Base-by-base conservation (phyloP, 2,113 vertebrate genomes). In the Orycteropus afer region DNA sequence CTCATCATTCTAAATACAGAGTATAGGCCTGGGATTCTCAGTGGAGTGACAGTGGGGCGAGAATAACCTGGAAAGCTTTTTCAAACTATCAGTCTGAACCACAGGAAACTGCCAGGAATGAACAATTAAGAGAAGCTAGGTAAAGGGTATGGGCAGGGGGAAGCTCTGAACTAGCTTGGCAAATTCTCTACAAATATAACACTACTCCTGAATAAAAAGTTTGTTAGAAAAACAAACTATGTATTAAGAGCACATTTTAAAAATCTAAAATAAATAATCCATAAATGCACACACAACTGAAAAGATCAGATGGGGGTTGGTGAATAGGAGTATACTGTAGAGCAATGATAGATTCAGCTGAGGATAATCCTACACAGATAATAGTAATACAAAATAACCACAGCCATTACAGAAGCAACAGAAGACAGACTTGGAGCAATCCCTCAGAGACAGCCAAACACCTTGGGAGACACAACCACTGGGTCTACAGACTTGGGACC, bases 1-100 rank as follows among this genome's bases (percentile, higher is more conserved):
- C n/a, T 89, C 55, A 91, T 45, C 81, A 69, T 80, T 93, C 22
- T 87, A 84, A 95, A 81, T 29, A 57, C 32, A 74, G 73, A 78
- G 34, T 63, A 34, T 67, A 67, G 47, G 47, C 5, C 74, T 51
- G 29, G 42, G 47, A 59, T 85, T 81, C 25, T 85, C 63, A 73
- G 34, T 40, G 40, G 23, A 85, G 53, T 45, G 29, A 84, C 51
- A 78, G 4, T 34, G 11, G 49, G 23, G 89, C 82, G 65, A 34
- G 23, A 93, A 63, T 67, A 81, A 79, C 40, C 51, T 49, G 8
- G 32, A 92, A 85, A 69, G 10, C 8, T 79, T 90, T 94, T 93
- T 57, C 27, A 61, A 86, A 87, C 55, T 45, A 84, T 63, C 87
- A 92, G 4, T 25, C 15, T 76, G 67, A 91, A 71, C 27, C 49